Conservation (phyloP, 2,888 invertebrate species). For the Tortricodes alternella region DNA sequence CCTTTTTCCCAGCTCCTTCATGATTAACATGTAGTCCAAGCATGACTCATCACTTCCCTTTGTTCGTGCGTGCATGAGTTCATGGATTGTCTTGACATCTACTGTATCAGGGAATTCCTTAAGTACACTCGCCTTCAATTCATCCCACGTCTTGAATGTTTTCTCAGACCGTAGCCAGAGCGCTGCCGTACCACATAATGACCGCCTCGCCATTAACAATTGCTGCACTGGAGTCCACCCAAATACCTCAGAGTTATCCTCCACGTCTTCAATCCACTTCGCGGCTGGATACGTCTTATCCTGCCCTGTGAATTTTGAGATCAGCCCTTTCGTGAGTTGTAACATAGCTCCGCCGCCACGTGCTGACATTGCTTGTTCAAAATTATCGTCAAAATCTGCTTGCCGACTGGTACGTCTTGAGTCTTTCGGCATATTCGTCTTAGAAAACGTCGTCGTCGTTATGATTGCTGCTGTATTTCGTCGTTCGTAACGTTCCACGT, state of each 20-base stretch:
- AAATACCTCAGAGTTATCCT: slow-evolving; percentile 1
- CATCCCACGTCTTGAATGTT: not conserved
- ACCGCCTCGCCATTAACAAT: slow-evolving; percentile 1
- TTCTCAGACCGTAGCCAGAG: not conserved
- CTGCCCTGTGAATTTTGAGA: slow-evolving; percentile 1
- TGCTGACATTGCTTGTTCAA: not conserved
- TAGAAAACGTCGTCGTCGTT: not conserved
- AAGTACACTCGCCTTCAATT: not conserved
- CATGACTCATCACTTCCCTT: not conserved
- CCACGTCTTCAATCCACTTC: not conserved
- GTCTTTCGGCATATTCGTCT: not conserved
- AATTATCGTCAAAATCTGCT: not conserved
- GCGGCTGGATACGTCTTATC: slow-evolving; percentile 5
- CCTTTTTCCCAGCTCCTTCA: slow-evolving; percentile 3
- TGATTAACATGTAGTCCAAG: not conserved
- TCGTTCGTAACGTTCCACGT: not conserved
- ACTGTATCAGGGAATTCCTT: slow-evolving; percentile 3
- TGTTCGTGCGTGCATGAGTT: not conserved
- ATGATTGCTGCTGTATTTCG: not conserved
- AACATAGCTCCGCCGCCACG: not conserved
- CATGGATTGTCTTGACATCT: not conserved
- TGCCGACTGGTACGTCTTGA: not conserved
- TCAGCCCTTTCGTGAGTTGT: not conserved
- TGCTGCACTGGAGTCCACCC: not conserved
- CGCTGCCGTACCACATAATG: not conserved